Percentiles rank a stretch among this genome's conserved stretches.
These are phyloP conservation scores for Euzetes globulus DNA, from an alignment of 2,888 invertebrate species.

Conservation along the genomic window DNA sequence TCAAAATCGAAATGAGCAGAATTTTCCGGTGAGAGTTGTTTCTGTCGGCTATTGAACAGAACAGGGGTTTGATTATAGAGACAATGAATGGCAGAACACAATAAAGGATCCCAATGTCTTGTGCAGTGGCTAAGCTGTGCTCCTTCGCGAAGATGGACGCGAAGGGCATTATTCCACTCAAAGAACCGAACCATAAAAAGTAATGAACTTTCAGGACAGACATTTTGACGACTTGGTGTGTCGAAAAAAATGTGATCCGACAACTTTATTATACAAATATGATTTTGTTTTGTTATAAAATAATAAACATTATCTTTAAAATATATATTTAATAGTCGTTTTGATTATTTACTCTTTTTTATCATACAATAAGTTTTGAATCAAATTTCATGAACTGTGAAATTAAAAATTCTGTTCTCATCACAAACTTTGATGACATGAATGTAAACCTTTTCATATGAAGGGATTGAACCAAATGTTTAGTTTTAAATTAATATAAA, in stretches of 20 bases:
- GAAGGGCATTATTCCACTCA: conserved; percentile 39
- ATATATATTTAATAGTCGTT: too few species aligned
- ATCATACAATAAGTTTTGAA: too few species aligned
- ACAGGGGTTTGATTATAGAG: conserved; percentile 39
- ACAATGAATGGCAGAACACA: conserved; percentile 40
- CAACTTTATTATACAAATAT: background rate
- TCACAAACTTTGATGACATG: too few species aligned
- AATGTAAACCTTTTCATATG: too few species aligned
- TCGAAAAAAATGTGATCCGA: background rate
- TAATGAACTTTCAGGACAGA: conserved; percentile 35
- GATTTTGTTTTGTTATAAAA: too few species aligned
- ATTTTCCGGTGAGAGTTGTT: conserved; percentile 4
- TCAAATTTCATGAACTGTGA: too few species aligned
- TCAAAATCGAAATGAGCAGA: conserved; percentile 19
- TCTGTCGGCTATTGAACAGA: conserved; percentile 40
- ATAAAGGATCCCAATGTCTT: conserved; percentile 39
- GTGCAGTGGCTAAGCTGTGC: conserved; percentile 38
- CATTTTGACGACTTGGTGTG: background rate
- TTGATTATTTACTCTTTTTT: too few species aligned
- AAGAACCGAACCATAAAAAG: conserved; percentile 37
- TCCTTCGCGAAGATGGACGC: conserved; percentile 39
- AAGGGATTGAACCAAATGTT: too few species aligned
- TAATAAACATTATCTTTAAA: too few species aligned
- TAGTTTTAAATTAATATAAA: too few species aligned
- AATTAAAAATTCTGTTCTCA: too few species aligned